Conservation (phyloP, 2,888 invertebrate genomes). For the Tachina grossa region DNA sequence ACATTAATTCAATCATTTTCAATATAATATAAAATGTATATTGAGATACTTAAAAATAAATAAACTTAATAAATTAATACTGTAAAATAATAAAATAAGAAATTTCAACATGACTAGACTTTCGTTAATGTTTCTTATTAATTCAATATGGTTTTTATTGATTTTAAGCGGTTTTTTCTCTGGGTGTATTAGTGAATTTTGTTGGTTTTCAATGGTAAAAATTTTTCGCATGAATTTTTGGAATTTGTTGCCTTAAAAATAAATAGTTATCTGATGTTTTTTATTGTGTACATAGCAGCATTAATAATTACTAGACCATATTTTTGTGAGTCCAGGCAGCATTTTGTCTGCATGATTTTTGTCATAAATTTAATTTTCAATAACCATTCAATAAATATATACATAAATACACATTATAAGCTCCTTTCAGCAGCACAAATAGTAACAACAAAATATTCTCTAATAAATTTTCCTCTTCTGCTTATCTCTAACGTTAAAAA, state of each 20-base stretch:
- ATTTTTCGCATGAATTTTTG: not conserved
- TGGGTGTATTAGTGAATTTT: no score
- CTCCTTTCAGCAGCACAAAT: not conserved
- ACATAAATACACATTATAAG: constrained; percentile 11
- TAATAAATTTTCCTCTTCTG: constrained; percentile 31
- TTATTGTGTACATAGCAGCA: not conserved
- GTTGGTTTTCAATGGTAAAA: no score
- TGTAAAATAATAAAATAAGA: no score
- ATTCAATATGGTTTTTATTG: no score
- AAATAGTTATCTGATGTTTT: not conserved
- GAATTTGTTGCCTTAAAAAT: not conserved
- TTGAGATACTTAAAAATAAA: no score
- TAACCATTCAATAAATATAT: constrained; percentile 1
- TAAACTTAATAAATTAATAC: no score
- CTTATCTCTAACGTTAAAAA: constrained; percentile 60
- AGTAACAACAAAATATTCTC: not conserved
- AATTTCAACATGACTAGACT: no score
- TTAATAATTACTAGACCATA: not conserved
- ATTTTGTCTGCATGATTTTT: not conserved
- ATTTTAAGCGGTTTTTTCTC: no score
- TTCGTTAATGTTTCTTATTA: no score
- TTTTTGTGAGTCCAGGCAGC: not conserved
- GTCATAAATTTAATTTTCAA: constrained; percentile 6
- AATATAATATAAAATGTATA: no score
- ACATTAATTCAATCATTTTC: no score